These are phyloP conservation scores for Ancistrus triradiatus DNA, from an alignment of 2,113 vertebrate genomes.

Conservation along the genomic window DNA sequence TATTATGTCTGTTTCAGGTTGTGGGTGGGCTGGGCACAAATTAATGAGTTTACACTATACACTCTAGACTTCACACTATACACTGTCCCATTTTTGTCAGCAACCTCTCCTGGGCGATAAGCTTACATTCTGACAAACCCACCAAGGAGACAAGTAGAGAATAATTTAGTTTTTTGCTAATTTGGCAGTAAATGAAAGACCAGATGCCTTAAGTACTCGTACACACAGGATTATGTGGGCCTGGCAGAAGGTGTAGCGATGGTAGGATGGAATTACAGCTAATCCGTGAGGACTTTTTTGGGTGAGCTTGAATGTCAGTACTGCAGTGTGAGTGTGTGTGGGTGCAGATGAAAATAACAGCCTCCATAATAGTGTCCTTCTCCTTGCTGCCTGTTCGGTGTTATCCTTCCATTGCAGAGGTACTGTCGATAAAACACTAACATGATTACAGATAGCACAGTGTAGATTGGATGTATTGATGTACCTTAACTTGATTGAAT, in stretches of 20 bases:
- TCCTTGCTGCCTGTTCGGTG: conserved; percentile 12
- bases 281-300: conserved; percentile 42
- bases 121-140: conserved; percentile 12
- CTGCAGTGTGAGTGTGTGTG: conserved; percentile 17
- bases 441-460: conserved; percentile 19
- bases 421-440: conserved; percentile 22
- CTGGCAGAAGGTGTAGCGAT: conserved; percentile 24
- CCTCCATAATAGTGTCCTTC: conserved; percentile 13
- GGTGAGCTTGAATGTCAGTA: conserved; percentile 26
- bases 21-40: not conserved
- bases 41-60: conserved; percentile 7
- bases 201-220: conserved; percentile 34
- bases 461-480: conserved; percentile 17
- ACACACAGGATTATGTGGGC: conserved; percentile 40
- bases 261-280: conserved; percentile 41
- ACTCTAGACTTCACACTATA: conserved; percentile 8
- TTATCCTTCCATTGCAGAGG: conserved; percentile 31
- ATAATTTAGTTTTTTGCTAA: conserved; percentile 29
- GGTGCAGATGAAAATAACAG: conserved; percentile 32
- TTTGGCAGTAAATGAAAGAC: conserved; percentile 41
- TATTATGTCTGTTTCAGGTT: not conserved
- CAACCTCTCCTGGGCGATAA: conserved; percentile 9
- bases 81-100: conserved; percentile 34
- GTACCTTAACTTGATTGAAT: no score
- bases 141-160: conserved; percentile 6